Conservation (phyloP, 2,888 invertebrate species). For the Phasia obesa region DNA sequence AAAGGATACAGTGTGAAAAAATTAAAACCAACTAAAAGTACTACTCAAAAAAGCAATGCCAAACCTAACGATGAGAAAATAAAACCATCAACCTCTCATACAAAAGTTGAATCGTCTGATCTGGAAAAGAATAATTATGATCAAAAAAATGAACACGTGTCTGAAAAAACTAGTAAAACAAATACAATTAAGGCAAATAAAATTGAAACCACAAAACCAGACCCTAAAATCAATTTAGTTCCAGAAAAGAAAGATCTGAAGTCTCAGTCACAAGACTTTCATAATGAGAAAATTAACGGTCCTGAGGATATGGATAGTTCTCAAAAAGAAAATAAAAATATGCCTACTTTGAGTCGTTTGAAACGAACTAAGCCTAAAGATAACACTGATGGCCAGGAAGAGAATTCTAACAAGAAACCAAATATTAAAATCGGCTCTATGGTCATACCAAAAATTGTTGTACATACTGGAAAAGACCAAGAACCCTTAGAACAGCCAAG, state of each 20-base stretch:
- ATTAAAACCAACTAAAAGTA: slow-evolving; percentile 8
- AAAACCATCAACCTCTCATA: background rate
- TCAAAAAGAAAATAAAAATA: slow-evolving; percentile 61
- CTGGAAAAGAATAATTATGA: background rate
- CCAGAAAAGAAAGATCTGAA: background rate
- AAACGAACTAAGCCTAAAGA: slow-evolving; percentile 41
- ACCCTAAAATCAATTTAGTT: background rate
- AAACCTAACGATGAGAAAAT: background rate
- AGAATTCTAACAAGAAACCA: slow-evolving; percentile 42
- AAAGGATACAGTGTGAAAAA: background rate
- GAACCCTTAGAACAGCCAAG: slow-evolving; percentile 55
- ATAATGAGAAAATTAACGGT: background rate
- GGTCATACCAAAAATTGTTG: slow-evolving; percentile 75
- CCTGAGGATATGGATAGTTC: slow-evolving; percentile 28
- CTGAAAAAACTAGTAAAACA: background rate
- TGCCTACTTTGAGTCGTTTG: slow-evolving; percentile 44
- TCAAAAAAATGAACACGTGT: background rate
- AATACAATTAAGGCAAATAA: background rate
- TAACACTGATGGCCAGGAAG: background rate
- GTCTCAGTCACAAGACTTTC: background rate
- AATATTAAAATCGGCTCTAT: slow-evolving; percentile 72
- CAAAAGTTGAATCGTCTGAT: background rate
- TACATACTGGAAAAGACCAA: slow-evolving; percentile 69
- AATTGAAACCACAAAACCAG: background rate
- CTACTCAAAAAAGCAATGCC: background rate